Conservation (phyloP, 1,140 invertebrate genomes). For the Solen grandis region DNA sequence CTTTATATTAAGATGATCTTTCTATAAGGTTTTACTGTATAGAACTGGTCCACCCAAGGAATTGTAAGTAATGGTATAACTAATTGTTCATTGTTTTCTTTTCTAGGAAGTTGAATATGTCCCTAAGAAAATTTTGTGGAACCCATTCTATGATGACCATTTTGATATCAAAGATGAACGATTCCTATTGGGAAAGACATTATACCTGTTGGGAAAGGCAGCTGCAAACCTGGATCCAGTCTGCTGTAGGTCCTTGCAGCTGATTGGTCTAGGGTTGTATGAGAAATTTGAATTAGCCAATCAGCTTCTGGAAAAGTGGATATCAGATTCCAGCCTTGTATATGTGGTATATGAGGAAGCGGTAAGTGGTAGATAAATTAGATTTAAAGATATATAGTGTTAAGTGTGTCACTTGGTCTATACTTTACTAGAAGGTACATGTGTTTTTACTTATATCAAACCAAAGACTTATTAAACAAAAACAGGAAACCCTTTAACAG, state of each 20-base stretch:
- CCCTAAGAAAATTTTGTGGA: conserved; percentile 63
- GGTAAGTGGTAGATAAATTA: conserved; percentile 54
- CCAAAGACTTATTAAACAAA: too few relatives aligned
- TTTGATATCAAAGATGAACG: conserved; percentile 74
- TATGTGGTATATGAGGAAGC: conserved; percentile 53
- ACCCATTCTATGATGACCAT: conserved; percentile 75
- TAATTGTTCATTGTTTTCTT: too few relatives aligned
- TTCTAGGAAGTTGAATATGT: conserved; percentile 69
- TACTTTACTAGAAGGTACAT: too few relatives aligned
- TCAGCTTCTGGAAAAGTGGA: conserved; percentile 58
- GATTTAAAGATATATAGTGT: too few relatives aligned
- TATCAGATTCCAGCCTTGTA: conserved; percentile 24
- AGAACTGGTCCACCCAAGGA: too few relatives aligned
- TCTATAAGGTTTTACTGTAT: too few relatives aligned
- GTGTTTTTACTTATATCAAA: too few relatives aligned
- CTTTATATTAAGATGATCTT: too few relatives aligned
- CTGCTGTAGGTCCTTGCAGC: conserved; percentile 55
- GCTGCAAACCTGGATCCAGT: conserved; percentile 16
- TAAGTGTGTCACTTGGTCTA: too few relatives aligned
- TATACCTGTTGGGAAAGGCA: conserved; percentile 60
- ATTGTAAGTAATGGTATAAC: too few relatives aligned
- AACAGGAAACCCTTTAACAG: too few relatives aligned
- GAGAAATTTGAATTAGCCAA: conserved; percentile 72
- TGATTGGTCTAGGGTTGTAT: conserved; percentile 70
- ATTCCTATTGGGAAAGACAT: conserved; percentile 72